Conservation (phyloP, 2,113 vertebrate genomes). For the Actenoides hombroni region DNA sequence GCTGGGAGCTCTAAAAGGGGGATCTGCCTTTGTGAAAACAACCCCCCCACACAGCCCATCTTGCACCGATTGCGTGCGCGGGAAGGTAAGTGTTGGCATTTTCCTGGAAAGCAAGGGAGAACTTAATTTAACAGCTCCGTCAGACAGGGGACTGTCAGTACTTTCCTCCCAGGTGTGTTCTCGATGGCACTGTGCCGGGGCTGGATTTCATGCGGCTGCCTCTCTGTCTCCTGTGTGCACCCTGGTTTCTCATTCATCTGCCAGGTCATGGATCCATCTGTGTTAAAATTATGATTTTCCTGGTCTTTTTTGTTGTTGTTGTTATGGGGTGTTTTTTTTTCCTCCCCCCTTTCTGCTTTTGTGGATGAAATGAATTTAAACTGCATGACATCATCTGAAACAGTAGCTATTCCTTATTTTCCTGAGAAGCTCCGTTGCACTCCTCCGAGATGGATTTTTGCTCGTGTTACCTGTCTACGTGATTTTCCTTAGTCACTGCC, state of each 20-base stretch:
- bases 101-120: not conserved
- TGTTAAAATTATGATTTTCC: not conserved
- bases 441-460: not conserved
- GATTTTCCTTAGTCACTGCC: not conserved
- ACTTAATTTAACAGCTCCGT: not conserved
- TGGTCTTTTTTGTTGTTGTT: too few relatives aligned
- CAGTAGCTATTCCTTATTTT: not conserved
- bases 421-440: not conserved
- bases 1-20: not conserved
- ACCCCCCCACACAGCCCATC: not conserved
- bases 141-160: not conserved
- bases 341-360: not conserved
- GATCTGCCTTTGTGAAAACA: not conserved
- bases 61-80: not conserved
- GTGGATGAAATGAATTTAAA: not conserved
- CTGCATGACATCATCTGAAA: not conserved
- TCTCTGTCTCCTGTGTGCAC: not conserved
- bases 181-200: not conserved
- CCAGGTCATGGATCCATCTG: not conserved
- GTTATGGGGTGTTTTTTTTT: too few relatives aligned
- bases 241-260: not conserved
- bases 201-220: not conserved
- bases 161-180: not conserved
- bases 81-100: constrained; percentile 12
- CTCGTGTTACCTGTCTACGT: not conserved